Percentiles rank a stretch among this genome's conserved stretches.
Conservation (phyloP, 2,888 invertebrate genomes). For the Petrolisthes cinctipes region DNA sequence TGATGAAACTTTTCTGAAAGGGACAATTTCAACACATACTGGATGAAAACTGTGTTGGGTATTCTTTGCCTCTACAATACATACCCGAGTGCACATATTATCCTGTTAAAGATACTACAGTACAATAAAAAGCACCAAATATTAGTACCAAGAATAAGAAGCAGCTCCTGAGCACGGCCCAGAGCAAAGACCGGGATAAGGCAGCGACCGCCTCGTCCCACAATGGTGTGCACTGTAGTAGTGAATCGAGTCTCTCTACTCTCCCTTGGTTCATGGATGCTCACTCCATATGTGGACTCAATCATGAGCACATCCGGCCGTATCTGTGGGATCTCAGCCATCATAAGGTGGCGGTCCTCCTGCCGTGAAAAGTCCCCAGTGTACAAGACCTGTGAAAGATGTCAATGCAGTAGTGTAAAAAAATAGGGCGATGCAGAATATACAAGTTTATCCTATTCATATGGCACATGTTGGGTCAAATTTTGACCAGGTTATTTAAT, state of each 20-base stretch:
- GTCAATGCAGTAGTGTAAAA: neutral
- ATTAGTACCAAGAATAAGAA: slow-evolving; percentile 82
- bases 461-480: neutral
- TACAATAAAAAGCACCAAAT: too few relatives aligned
- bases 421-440: neutral
- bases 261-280: slow-evolving; percentile 98
- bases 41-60: too few relatives aligned
- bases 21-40: too few relatives aligned
- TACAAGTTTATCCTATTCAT: neutral
- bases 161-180: slow-evolving; percentile 94
- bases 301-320: slow-evolving; percentile 96
- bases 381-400: slow-evolving; percentile 79
- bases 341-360: slow-evolving; percentile 99
- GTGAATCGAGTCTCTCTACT: slow-evolving; percentile 96
- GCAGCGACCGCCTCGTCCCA: slow-evolving; percentile 95
- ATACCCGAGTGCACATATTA: too few relatives aligned
- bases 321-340: slow-evolving; percentile 96
- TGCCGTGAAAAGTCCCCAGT: slow-evolving; percentile 99
- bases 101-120: too few relatives aligned
- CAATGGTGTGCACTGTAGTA: slow-evolving; percentile 92
- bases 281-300: slow-evolving; percentile 98
- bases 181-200: slow-evolving; percentile 98
- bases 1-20: too few relatives aligned
- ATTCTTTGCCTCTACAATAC: too few relatives aligned
- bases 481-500: neutral